A percentile compares a stretch with the other conserved stretches of the same genome.
These are phyloP conservation scores for Melipona beecheii DNA, from an alignment of 2,888 invertebrate species.

Conservation along the genomic window DNA sequence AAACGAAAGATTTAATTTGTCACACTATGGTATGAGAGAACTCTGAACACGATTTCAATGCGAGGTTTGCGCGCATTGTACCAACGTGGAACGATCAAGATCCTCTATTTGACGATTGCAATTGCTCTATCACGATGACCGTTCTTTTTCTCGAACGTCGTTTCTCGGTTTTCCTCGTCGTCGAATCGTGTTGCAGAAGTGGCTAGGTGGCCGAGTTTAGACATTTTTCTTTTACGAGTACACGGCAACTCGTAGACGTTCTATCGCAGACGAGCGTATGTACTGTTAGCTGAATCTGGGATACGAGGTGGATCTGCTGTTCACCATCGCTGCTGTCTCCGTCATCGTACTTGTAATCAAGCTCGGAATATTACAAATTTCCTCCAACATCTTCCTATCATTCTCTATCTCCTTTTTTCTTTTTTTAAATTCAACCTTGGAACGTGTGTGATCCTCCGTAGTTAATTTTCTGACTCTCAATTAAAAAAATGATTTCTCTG, in stretches of 20 bases:
- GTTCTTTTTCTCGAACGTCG: constrained; percentile 5
- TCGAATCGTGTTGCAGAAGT: constrained; percentile 53
- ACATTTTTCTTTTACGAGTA: constrained; percentile 37
- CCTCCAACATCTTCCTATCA: too few species aligned
- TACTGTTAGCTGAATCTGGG: constrained; percentile 72
- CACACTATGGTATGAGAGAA: not conserved
- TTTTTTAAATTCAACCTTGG: too few species aligned
- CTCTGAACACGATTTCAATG: not conserved
- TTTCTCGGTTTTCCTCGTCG: constrained; percentile 44
- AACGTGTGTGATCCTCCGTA: too few species aligned
- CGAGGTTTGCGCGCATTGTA: not conserved
- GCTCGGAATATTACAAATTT: too few species aligned
- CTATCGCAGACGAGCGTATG: constrained; percentile 44
- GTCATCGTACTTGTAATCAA: constrained; percentile 42
- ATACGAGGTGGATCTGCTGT: constrained; percentile 68
- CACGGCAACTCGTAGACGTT: constrained; percentile 43
- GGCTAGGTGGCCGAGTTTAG: constrained; percentile 62
- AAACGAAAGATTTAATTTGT: not conserved
- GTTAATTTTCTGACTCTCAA: too few species aligned
- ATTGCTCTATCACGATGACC: constrained; percentile 7
- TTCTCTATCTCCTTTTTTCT: too few species aligned
- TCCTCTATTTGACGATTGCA: constrained; percentile 1
- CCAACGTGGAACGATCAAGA: not conserved
- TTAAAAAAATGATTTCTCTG: too few species aligned
- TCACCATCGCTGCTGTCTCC: constrained; percentile 47